phyloP scores from a whole-genome alignment of 53 echinoderm and acorn worm genomes.

The Paracentrotus lividus region DNA sequence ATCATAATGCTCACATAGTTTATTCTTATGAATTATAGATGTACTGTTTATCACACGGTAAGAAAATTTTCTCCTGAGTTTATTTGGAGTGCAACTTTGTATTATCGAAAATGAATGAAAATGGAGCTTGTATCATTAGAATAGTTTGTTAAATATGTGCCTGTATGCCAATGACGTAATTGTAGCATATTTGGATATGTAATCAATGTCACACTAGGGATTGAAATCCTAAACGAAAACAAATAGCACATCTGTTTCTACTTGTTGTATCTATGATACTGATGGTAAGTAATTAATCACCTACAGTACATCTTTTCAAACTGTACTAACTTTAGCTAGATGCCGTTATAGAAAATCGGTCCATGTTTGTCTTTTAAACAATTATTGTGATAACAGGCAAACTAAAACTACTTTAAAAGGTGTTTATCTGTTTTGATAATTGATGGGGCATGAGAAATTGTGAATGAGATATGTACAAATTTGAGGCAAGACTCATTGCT shows the following conservation, averaged over 20 bases:
- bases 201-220: background rate
- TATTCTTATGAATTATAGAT: background rate
- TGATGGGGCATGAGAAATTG: background rate
- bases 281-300: background rate
- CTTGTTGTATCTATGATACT: background rate
- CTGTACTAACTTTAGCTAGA: slow-evolving; percentile 22
- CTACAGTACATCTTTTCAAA: background rate
- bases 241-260: background rate
- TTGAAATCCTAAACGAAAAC: background rate
- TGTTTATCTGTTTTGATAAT: background rate
- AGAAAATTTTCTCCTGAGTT: background rate
- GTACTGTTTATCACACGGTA: too few species aligned
- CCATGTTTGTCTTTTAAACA: slow-evolving; percentile 1
- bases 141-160: slow-evolving; percentile 6
- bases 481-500: slow-evolving; percentile 7
- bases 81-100: background rate
- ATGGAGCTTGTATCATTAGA: background rate
- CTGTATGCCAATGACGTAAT: background rate
- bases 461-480: background rate
- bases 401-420: background rate
- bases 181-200: background rate
- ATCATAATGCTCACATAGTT: background rate
- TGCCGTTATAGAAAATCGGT: background rate
- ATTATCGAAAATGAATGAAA: background rate
- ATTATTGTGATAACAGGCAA: background rate